Evolutionary conservation across 2,113 vertebrate species (phyloP), one percentile per base, ranked within the genome.

Genomic region (Shinisaurus crocodilurus): DNA sequence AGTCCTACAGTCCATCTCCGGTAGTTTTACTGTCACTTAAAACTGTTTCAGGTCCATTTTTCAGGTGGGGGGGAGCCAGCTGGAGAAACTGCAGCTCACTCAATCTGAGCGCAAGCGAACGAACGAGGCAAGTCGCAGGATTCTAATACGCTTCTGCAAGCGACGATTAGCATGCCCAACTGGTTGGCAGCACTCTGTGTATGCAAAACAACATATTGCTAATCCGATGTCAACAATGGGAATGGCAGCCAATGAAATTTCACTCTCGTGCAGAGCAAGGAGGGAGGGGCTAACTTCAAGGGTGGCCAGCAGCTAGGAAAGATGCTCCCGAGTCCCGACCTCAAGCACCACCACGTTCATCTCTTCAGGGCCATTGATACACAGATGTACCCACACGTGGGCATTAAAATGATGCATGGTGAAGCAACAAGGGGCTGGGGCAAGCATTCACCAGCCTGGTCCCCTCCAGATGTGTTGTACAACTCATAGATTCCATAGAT

Each of bases 1-100:
- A 25, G 94, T 88, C 94, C 93, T 90, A 94, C 88, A 94, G 89
- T 85, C 0, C 0, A 18, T 32, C 86, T 89, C 87, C 81, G 94
- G 90, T 88, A 94, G 89, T 87, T 93, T 90, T 88, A 88, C 90
- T 88, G 84, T 94, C 86, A 90, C 88, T 0, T 81, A 93, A 92
- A 63, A 65, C 89, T 0, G 85, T 23, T 88, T 1, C 0, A 90
- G 92, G 84, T 87, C 63, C 0, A 0, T 91, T 88, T n/a, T 86
- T 0, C 3, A 50, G 82, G 93, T 85, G 83, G 90, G n/a, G 81
- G 92, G 85, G 83, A 88, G 65, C 40, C 87, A 90, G 79, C 77
- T 89, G n/a, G 79, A 94, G 69, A 1, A 72, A 93, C 90, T 93
- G 67, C 79, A 92, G 79, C 89, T 89, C 65, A 57, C 18, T 79